Percentiles rank a stretch among this genome's conserved stretches.
Evolutionary conservation across 1,140 invertebrate species (phyloP).

Genomic region (Drosophila bocki): DNA sequence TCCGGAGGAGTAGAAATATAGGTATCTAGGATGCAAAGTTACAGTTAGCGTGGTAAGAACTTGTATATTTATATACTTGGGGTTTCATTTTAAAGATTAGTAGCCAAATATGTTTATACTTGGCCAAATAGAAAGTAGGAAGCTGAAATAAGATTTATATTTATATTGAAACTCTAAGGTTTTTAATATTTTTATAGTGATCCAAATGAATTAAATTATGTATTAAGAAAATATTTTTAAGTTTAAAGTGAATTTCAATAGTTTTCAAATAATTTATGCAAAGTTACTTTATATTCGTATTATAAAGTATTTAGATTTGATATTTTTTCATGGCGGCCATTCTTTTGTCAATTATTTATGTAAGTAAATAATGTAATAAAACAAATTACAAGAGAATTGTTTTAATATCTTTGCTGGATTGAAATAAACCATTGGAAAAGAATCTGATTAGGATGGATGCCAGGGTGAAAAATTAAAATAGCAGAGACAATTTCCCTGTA

Average conservation of each 20-base stretch:
- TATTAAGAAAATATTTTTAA: neutral
- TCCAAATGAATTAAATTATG: neutral
- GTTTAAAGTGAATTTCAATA: neutral
- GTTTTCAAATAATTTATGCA: neutral
- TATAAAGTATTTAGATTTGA: neutral
- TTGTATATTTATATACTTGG: neutral
- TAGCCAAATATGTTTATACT: neutral
- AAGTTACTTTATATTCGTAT: neutral
- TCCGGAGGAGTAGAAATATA: conserved; percentile 58
- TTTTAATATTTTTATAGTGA: no score
- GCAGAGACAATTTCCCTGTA: no score
- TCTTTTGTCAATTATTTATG: neutral
- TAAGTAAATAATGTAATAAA: neutral
- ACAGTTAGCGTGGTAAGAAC: neutral
- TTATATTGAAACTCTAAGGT: no score
- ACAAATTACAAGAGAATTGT: neutral
- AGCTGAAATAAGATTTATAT: neutral
- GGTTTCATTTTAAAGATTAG: neutral
- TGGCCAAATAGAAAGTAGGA: neutral
- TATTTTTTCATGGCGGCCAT: neutral
- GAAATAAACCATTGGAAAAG: no score
- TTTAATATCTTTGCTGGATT: neutral
- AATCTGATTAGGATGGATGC: no score
- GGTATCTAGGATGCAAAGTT: conserved; percentile 14
- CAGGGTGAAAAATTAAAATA: no score